Base-by-base conservation (phyloP, 2,888 invertebrate species). In the Synergus gifuensis region DNA sequence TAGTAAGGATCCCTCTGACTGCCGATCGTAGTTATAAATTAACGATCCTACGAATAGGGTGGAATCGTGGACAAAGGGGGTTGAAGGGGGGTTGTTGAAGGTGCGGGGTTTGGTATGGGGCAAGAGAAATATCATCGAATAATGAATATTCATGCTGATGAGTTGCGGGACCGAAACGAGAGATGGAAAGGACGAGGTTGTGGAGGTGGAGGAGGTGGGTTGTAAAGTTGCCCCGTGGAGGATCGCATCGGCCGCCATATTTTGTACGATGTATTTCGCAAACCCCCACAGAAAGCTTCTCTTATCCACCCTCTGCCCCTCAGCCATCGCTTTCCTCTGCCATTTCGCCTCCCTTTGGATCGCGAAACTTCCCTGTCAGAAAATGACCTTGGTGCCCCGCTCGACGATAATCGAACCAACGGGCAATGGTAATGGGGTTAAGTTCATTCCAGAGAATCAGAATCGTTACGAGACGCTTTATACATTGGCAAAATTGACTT, bases 111-210 rank as follows among this genome's bases (percentile, higher is more conserved):
- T 54, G 49, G 73, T 58, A 67, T 78, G 80, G 81, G 82, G 81
- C 77, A 78, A 85, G 90, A 90, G 91, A 91, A 92, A 91, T 91
- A 91, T 92, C 91, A 91, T 92, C 91, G 90, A 91, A 91, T 91
- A 89, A 91, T 91, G 91, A 91, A 91, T 92, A 91, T 91, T 91
- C 91, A 91, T 91, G 91, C 87, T 88, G 90, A 92, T 90, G 91
- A 91, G 91, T 90, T 89, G 90, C 88, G 89, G 89, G 90, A 89
- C 87, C 88, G 87, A 85, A 86, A 86, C 85, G 86, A 87, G 88
- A 88, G 89, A 89, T 88, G 87, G 88, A 88, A 88, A 88, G 88
- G 85, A 87, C 86, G 86, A 86, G 85, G 83, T 79, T 82, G 87
- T 86, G 85, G 83, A 84, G 84, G 85, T 83, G 87, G 36, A 36